Base-by-base conservation (phyloP, 2,888 invertebrate genomes). In the Ophion costatus region DNA sequence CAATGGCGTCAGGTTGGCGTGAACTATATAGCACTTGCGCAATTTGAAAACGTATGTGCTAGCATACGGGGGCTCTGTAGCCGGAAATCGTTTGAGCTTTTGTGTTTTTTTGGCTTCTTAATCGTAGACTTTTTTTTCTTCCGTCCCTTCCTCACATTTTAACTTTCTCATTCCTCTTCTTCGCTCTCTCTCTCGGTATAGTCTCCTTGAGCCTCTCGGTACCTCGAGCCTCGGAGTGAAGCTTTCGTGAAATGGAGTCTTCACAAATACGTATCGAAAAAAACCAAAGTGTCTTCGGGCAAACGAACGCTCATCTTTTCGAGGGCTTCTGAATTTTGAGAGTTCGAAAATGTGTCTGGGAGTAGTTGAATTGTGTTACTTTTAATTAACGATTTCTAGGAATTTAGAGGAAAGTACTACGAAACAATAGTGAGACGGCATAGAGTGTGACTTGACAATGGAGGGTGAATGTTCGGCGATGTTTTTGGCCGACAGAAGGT, bases 41-140 rank as follows among this genome's bases (percentile, higher is more conserved):
- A 83, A 78, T 67, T 59, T 77, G 74, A 75, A 74, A 80, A 75
- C 73, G 80, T 63, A 38, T 74, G 71, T 38, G 66, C 61, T 22
- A n/a, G 74, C 9, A 82, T 71, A 81, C 63, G 63, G 63, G 67
- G 77, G 89, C 90, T 91, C 91, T 90, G 90, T 90, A 87, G 88
- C 86, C 90, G 90, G 90, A 91, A 91, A 91, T 91, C 90, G 91
- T 91, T 91, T 89, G 89, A 92, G 91, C 91, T 90, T 92, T 92
- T 91, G 9, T 59, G 4, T 6, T 59, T 91, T 90, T 91, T 89
- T 87, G 91, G 91, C 91, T 91, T 91, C 91, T 89, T 33, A 90
- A 92, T 92, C 90, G 90, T 90, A 90, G 89, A 89, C 70, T 75
- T 38, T 71, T 57, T 71, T 57, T 42, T 76, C 45, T 57, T 57